Evolutionary conservation across 2,797 vertebrate genomes (phyloP).

Genomic region (Steatocranus sp.): DNA sequence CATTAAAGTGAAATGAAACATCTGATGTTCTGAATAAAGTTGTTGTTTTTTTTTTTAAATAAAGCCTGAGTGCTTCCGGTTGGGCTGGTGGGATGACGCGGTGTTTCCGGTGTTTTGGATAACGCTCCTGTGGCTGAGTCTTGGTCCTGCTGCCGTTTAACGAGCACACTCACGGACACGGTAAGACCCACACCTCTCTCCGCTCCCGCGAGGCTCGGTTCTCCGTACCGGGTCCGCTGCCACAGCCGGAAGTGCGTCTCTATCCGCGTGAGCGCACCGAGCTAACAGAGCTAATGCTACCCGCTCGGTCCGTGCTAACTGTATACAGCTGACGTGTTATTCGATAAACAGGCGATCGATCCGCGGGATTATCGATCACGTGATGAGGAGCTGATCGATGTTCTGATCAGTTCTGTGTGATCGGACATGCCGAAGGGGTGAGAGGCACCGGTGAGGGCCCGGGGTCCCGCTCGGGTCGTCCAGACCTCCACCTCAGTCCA

Average conservation of each 20-base stretch:
- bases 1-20: not conserved
- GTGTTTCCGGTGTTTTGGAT: not conserved
- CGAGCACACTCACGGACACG: not conserved
- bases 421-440: not conserved
- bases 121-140: slow-evolving; percentile 18
- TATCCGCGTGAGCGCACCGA: not conserved
- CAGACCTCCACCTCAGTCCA: not conserved
- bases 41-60: not conserved
- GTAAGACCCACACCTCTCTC: not conserved
- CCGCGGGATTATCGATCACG: not conserved
- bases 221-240: not conserved
- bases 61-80: slow-evolving; percentile 14
- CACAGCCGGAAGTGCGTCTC: not conserved
- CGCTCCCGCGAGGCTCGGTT: not conserved
- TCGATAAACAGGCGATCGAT: not conserved
- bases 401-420: not conserved
- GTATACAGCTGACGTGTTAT: slow-evolving; percentile 18
- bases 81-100: not conserved
- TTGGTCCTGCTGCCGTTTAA: not conserved
- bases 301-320: not conserved
- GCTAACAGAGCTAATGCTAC: not conserved
- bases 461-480: not conserved
- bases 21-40: not conserved
- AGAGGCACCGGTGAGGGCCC: not conserved
- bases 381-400: not conserved